Evolutionary conservation across 2,797 vertebrate species (phyloP).

Genomic region (Diglossa cyanea): DNA sequence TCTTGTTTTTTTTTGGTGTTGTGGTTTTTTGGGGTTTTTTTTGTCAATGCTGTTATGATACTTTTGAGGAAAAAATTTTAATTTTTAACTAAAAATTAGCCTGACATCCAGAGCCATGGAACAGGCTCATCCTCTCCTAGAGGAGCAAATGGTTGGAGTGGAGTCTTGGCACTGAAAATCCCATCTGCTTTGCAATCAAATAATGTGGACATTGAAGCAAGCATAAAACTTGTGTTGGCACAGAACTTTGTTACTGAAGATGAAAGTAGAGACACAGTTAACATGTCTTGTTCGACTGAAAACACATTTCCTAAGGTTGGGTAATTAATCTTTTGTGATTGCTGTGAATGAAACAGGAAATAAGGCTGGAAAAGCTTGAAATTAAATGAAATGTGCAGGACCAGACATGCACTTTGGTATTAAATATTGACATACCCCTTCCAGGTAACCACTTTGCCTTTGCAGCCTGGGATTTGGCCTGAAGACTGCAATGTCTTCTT

Average conservation of each 20-base stretch:
- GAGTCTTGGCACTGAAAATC: background rate
- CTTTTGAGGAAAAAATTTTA: background rate
- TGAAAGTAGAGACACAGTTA: background rate
- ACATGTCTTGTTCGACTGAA: background rate
- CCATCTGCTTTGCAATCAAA: background rate
- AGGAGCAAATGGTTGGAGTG: background rate
- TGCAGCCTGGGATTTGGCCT: background rate
- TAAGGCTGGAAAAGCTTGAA: conserved; percentile 11
- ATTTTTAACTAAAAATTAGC: background rate
- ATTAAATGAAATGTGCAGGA: background rate
- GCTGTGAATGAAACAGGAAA: conserved; percentile 10
- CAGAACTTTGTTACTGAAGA: background rate
- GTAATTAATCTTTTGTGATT: background rate
- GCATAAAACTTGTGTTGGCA: background rate
- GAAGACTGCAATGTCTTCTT: background rate
- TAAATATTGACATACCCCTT: background rate
- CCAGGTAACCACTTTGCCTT: background rate
- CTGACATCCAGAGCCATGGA: background rate
- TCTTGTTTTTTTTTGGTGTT: background rate
- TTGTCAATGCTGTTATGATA: background rate
- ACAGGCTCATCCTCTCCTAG: background rate
- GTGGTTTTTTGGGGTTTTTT: background rate
- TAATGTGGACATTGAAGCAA: background rate
- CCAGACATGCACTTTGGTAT: background rate
- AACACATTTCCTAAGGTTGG: background rate